Evolutionary conservation across 2,113 vertebrate species (phyloP).

Genomic region (Sminthopsis crassicaudata): DNA sequence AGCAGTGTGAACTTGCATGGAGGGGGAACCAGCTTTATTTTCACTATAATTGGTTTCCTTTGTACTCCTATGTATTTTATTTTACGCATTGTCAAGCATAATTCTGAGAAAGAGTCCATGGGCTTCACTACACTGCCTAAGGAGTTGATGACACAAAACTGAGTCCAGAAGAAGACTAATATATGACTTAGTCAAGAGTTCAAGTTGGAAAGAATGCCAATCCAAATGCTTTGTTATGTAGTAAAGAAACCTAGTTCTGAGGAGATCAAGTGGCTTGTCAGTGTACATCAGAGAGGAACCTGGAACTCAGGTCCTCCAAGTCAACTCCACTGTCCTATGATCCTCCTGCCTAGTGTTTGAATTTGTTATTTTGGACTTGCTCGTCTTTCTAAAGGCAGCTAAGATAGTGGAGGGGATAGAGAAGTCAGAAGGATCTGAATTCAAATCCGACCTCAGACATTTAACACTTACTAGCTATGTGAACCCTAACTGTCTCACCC

Average conservation of each 20-base stretch:
- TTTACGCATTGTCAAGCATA: background rate
- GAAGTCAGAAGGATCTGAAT: too few relatives aligned
- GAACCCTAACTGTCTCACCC: too few relatives aligned
- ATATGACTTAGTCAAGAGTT: background rate
- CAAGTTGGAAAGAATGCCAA: background rate
- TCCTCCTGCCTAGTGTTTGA: background rate
- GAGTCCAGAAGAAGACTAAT: background rate
- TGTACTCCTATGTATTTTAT: background rate
- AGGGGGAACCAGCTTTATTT: background rate
- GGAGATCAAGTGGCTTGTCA: background rate
- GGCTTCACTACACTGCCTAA: background rate
- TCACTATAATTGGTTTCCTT: background rate
- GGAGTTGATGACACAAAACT: background rate
- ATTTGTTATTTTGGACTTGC: too few relatives aligned
- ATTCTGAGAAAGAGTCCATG: background rate
- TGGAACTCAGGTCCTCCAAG: background rate
- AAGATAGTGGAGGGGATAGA: too few relatives aligned
- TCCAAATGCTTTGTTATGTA: background rate
- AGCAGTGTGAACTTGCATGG: background rate
- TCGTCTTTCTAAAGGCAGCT: background rate
- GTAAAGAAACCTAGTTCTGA: background rate
- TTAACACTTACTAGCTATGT: too few relatives aligned
- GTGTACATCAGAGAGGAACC: background rate
- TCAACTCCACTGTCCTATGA: background rate
- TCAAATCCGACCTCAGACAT: too few relatives aligned